Percentiles rank a stretch among this genome's conserved stretches.
These are phyloP conservation scores for Peromyscus maniculatus DNA, from an alignment of 2,113 vertebrate species.

Conservation along the genomic window DNA sequence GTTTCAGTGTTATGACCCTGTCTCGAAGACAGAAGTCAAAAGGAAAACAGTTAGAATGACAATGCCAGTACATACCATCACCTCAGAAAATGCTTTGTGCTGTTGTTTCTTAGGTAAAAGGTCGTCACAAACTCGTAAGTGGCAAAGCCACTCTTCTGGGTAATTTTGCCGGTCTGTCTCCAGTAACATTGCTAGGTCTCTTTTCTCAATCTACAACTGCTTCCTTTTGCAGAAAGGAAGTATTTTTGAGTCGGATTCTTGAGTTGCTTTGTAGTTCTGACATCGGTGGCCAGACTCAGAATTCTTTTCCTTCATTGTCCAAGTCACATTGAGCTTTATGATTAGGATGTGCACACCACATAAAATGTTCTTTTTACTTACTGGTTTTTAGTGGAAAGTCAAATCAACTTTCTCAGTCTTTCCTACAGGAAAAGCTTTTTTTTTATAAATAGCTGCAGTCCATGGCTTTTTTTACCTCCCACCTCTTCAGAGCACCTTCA, in stretches of 20 bases:
- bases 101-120: not conserved
- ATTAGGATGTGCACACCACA: not conserved
- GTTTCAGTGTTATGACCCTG: not conserved
- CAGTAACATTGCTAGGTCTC: not conserved
- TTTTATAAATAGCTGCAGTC: not conserved
- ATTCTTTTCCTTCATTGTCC: not conserved
- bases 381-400: not conserved
- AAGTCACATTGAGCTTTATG: not conserved
- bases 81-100: not conserved
- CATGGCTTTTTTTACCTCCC: not conserved
- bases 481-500: not conserved
- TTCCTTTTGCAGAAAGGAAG: not conserved
- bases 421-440: not conserved
- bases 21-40: not conserved
- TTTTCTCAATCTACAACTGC: not conserved
- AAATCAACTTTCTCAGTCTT: not conserved
- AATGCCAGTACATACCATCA: not conserved
- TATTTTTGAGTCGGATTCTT: not conserved
- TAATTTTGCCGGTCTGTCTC: not conserved
- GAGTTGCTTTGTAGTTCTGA: not conserved
- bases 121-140: not conserved
- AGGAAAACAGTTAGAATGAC: not conserved
- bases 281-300: not conserved
- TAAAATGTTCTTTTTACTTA: not conserved
- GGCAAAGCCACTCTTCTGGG: not conserved